phyloP scores from a whole-genome alignment of 2,113 vertebrate genomes.

The Bettongia penicillata region DNA sequence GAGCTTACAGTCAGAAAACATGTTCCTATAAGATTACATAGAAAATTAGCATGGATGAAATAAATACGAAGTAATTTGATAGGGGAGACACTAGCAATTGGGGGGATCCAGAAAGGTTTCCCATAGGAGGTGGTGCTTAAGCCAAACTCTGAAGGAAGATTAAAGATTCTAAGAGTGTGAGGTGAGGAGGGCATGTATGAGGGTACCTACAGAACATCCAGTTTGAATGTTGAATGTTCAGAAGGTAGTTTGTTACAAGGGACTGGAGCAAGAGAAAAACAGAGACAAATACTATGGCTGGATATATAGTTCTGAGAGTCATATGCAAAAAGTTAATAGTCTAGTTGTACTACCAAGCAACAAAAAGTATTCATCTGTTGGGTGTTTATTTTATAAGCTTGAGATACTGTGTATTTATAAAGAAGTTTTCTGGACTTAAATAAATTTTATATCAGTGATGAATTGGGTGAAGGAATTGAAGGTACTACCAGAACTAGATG shows the following conservation, averaged over 20 bases:
- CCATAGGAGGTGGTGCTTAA: neutral
- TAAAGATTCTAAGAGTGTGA: neutral
- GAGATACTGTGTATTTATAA: neutral
- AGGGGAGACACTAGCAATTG: neutral
- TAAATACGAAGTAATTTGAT: neutral
- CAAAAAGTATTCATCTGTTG: too few species aligned
- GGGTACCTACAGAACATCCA: too few species aligned
- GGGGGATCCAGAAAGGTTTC: neutral
- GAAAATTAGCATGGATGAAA: neutral
- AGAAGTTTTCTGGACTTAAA: constrained; percentile 26
- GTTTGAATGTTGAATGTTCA: too few species aligned
- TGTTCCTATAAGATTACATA: neutral
- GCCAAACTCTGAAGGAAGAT: neutral
- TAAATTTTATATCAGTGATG: constrained; percentile 32
- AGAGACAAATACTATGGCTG: too few species aligned
- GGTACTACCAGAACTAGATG: neutral
- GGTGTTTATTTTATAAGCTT: too few species aligned
- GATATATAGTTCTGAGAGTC: too few species aligned
- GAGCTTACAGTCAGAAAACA: neutral
- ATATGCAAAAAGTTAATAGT: too few species aligned
- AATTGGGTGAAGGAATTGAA: constrained; percentile 6
- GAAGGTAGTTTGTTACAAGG: too few species aligned
- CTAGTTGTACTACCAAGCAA: too few species aligned
- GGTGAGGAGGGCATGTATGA: neutral
- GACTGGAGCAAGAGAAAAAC: too few species aligned